Percentiles rank a stretch among this genome's conserved stretches.
phyloP scores from a whole-genome alignment of 2,888 invertebrate genomes.

The Parthenolecanium corni region DNA sequence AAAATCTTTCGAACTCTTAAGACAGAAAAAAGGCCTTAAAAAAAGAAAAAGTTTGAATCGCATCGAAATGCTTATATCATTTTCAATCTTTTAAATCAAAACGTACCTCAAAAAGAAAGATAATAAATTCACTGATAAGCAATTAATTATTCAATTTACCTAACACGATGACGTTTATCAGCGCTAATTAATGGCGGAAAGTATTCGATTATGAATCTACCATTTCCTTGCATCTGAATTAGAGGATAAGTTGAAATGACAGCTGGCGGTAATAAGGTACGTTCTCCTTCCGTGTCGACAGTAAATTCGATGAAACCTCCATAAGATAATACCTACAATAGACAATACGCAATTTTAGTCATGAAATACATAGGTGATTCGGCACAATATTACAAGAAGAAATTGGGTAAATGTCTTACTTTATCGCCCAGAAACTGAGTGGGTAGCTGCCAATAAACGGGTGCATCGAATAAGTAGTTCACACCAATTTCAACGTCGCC shows the following conservation, averaged over 20 bases:
- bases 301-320: conserved; percentile 75
- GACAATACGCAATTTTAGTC: neutral
- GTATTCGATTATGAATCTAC: conserved; percentile 63
- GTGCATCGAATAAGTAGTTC: conserved; percentile 47
- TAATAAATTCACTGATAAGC: no score
- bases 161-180: conserved; percentile 43
- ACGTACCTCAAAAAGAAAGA: no score
- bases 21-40: no score
- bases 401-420: conserved; percentile 38
- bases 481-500: conserved; percentile 46
- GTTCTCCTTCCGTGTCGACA: conserved; percentile 53
- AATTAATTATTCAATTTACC: no score
- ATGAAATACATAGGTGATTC: neutral
- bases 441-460: conserved; percentile 74
- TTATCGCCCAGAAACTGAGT: conserved; percentile 71
- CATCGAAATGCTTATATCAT: no score
- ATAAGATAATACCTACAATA: conserved; percentile 71
- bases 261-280: conserved; percentile 43
- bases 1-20: no score
- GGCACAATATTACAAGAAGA: neutral
- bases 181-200: conserved; percentile 41
- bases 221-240: conserved; percentile 68
- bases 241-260: conserved; percentile 58
- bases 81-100: no score
- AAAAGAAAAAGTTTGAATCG: no score